Conservation (phyloP, 2,888 invertebrate species). For the Azorinus chamasolen region DNA sequence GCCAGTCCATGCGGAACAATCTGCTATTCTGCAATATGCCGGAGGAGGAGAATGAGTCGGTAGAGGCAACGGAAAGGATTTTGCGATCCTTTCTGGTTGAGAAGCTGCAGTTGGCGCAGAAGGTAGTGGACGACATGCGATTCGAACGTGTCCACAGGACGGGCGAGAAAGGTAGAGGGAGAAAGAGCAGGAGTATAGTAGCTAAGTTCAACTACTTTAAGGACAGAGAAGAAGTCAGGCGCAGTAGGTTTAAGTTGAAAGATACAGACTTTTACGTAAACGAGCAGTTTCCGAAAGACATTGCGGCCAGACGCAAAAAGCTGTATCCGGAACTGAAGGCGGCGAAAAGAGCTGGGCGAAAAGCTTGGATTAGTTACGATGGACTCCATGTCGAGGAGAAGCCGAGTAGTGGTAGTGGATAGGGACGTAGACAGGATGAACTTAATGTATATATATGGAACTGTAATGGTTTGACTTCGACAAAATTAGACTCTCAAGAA, state of each 20-base stretch:
- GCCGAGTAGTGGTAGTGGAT: background rate
- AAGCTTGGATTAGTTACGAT: constrained; percentile 27
- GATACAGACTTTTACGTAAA: constrained; percentile 14
- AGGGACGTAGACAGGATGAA: constrained; percentile 15
- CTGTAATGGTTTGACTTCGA: constrained; percentile 16
- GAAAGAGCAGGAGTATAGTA: constrained; percentile 22
- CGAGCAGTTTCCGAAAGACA: constrained; percentile 39
- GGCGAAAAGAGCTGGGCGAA: constrained; percentile 1
- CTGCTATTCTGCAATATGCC: constrained; percentile 19
- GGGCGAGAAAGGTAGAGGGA: constrained; percentile 1
- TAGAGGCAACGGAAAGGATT: constrained; percentile 11
- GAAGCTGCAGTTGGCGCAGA: constrained; percentile 12
- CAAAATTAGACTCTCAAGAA: constrained; percentile 10
- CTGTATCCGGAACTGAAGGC: constrained; percentile 18
- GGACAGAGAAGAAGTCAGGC: constrained; percentile 35
- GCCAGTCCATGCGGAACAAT: constrained; percentile 36
- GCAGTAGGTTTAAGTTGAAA: constrained; percentile 10
- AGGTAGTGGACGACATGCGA: constrained; percentile 6
- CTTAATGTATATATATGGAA: constrained; percentile 30
- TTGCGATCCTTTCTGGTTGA: constrained; percentile 6
- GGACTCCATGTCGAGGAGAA: constrained; percentile 24
- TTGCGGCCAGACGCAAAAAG: constrained; percentile 10
- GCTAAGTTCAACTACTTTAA: constrained; percentile 44
- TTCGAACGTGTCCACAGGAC: constrained; percentile 34
- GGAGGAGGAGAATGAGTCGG: constrained; percentile 12